phyloP scores from a whole-genome alignment of 2,888 invertebrate species.

The Cepaea hortensis region DNA sequence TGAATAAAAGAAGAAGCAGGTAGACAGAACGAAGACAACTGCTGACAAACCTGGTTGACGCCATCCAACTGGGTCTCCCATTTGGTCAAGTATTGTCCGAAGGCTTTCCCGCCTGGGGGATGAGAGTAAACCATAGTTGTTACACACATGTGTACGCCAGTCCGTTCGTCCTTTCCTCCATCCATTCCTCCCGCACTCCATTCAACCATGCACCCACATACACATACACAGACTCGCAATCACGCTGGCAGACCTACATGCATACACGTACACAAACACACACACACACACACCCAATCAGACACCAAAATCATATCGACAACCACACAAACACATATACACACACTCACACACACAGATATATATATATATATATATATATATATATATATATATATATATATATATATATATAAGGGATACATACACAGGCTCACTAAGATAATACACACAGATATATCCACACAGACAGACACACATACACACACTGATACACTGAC shows the following conservation, averaged over 20 bases:
- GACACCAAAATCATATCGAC: neutral
- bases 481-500: neutral
- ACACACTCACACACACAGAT: neutral
- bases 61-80: constrained; percentile 57
- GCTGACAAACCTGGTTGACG: constrained; percentile 58
- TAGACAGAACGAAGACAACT: too few relatives aligned
- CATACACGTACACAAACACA: neutral
- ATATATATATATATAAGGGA: too few relatives aligned
- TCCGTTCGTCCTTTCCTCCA: neutral
- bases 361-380: neutral
- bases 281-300: neutral
- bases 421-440: too few relatives aligned
- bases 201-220: too few relatives aligned
- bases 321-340: neutral
- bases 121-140: too few relatives aligned
- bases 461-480: too few relatives aligned
- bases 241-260: too few relatives aligned
- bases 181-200: neutral
- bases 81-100: constrained; percentile 57
- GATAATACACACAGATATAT: too few relatives aligned
- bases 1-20: too few relatives aligned
- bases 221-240: too few relatives aligned
- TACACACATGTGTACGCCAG: too few relatives aligned
- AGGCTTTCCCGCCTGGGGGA: constrained; percentile 62
- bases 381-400: neutral